A percentile compares a stretch with the other conserved stretches of the same genome.
phyloP scores from a whole-genome alignment of 2,888 invertebrate species.

The Muscina levida region DNA sequence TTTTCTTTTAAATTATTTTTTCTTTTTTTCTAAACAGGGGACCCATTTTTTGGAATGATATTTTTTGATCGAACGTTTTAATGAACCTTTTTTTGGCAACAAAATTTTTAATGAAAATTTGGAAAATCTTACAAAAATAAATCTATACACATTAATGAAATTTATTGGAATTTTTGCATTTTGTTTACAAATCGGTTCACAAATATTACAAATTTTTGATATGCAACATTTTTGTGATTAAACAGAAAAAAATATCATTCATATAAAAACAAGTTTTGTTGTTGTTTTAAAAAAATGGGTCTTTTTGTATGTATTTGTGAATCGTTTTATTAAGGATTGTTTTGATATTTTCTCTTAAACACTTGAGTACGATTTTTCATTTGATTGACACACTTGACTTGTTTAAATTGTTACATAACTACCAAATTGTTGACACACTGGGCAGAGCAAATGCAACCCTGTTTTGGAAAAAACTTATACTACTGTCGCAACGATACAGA shows the following conservation, averaged over 20 bases:
- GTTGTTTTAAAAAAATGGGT: slow-evolving; percentile 57
- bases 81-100: slow-evolving; percentile 49
- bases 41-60: slow-evolving; percentile 80
- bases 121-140: slow-evolving; percentile 30
- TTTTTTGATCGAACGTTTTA: slow-evolving; percentile 77
- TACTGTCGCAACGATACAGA: too few relatives aligned
- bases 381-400: slow-evolving; percentile 1
- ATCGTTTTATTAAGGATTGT: slow-evolving; percentile 62
- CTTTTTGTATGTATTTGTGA: slow-evolving; percentile 63
- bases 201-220: slow-evolving; percentile 54
- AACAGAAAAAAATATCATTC: slow-evolving; percentile 63
- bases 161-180: slow-evolving; percentile 22
- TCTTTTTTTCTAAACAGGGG: slow-evolving; percentile 55
- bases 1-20: background rate
- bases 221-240: background rate
- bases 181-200: slow-evolving; percentile 54
- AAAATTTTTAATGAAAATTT: slow-evolving; percentile 43
- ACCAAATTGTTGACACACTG: slow-evolving; percentile 41
- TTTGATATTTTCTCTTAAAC: slow-evolving; percentile 14
- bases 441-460: background rate
- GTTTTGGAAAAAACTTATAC: too few relatives aligned
- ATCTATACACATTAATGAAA: slow-evolving; percentile 24
- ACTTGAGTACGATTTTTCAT: too few relatives aligned
- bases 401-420: background rate
- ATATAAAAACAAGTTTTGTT: slow-evolving; percentile 19